phyloP scores from a whole-genome alignment of 2,797 vertebrate genomes.

The Taenioides sp. region DNA sequence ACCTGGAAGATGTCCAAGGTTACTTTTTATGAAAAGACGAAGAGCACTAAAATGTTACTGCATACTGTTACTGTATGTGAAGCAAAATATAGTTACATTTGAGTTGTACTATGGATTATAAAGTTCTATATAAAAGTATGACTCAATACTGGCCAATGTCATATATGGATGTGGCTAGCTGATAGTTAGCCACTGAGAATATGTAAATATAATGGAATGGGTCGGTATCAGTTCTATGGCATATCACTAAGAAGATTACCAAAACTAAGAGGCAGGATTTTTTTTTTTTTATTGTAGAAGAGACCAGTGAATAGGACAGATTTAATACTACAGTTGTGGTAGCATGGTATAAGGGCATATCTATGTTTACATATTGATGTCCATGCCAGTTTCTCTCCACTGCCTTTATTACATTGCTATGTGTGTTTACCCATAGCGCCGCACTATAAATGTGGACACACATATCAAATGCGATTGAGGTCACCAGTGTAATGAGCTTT shows the following conservation, averaged over 20 bases:
- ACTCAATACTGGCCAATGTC: too few relatives aligned
- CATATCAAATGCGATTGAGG: slow-evolving; percentile 63
- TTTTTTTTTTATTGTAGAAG: neutral
- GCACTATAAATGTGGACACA: slow-evolving; percentile 45
- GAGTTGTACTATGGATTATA: neutral
- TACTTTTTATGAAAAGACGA: neutral
- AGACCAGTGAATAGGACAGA: neutral
- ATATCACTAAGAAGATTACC: neutral
- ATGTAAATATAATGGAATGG: neutral
- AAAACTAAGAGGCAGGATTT: neutral
- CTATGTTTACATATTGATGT: slow-evolving; percentile 7
- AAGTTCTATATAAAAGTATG: neutral
- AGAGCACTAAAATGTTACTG: neutral
- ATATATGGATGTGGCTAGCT: too few relatives aligned
- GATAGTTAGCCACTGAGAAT: too few relatives aligned
- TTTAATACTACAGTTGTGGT: neutral
- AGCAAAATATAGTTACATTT: neutral
- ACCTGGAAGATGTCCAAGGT: neutral
- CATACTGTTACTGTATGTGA: neutral
- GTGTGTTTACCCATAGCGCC: slow-evolving; percentile 11
- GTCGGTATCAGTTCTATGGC: neutral
- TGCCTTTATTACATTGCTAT: slow-evolving; percentile 7
- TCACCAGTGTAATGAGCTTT: slow-evolving; percentile 70
- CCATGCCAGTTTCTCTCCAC: slow-evolving; percentile 14
- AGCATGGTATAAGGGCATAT: slow-evolving; percentile 15